Evolutionary conservation across 2,113 vertebrate species (phyloP), one percentile per base, ranked within the genome.

Genomic region (Strix uralensis): DNA sequence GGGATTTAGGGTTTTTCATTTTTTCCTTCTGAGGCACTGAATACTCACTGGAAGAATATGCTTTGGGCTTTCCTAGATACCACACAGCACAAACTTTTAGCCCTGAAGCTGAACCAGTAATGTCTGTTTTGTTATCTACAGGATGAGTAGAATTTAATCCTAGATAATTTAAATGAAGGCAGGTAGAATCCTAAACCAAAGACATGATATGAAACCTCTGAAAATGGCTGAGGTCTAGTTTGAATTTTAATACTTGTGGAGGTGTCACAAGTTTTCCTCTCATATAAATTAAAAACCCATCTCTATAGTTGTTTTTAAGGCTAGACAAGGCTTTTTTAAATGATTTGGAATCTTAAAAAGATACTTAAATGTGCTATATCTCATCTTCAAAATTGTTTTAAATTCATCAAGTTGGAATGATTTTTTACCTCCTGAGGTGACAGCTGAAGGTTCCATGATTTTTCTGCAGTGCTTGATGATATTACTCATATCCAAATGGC

Each of bases 401-500:
- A 89, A 95, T 93, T 87, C 52, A 40, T 62, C 55, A 67, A 21
- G 36, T 42, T 80, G 52, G 26, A 92, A 69, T 87, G 6, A 2
- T 19, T 55, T 78, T 90, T 80, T 71, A 63, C 15, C 25, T 22
- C 20, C 25, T 29, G 36, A 70, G 59, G 62, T 62, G 75, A 86
- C n/a, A 78, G 63, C 63, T 90, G 42, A 86, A 81, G 15, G 10
- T 79, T 88, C 59, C 57, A 38, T 0, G 1, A 25, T 71, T 92
- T 94, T 90, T 75, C 69, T 87, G 25, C 57, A 61, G 25, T 38
- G 14, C 69, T 84, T 78, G 63, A 19, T 71, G 34, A 34, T 81
- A 88, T 72, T 94, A 61, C 59, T 96, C 81, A 81, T 86, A 81
- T 59, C 63, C 79, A 95, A 95, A 86, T 80, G 67, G 54, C 67